phyloP scores from a whole-genome alignment of 2,797 vertebrate genomes.

The Falco cherrug region DNA sequence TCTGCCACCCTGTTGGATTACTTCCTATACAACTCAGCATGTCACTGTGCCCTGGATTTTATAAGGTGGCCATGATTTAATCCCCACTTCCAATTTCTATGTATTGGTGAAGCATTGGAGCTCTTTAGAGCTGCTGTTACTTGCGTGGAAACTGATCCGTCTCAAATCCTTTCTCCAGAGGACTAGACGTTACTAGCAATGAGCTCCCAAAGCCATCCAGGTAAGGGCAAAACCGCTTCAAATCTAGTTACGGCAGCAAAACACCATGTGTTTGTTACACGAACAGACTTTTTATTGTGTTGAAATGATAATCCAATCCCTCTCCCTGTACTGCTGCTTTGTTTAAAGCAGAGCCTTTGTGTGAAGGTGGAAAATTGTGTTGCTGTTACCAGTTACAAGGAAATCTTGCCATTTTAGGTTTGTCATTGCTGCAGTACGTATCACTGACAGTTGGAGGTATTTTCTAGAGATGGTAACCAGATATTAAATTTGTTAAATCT shows the following conservation, averaged over 20 bases:
- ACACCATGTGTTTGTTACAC: fast-evolving
- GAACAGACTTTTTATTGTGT: background rate
- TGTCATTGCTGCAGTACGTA: background rate
- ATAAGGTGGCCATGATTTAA: slow-evolving; percentile 49
- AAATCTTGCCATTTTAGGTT: background rate
- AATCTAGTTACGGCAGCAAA: background rate
- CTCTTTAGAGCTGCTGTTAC: slow-evolving; percentile 44
- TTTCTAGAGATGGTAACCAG: background rate
- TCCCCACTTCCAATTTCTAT: slow-evolving; percentile 31
- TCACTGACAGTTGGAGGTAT: background rate
- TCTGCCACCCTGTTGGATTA: slow-evolving; percentile 62
- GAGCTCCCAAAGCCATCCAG: slow-evolving; percentile 83
- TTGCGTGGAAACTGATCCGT: slow-evolving; percentile 27
- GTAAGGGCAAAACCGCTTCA: slow-evolving; percentile 56
- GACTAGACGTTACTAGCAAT: slow-evolving; percentile 71
- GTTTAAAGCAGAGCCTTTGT: fast-evolving
- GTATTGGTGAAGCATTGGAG: slow-evolving; percentile 57
- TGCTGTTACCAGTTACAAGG: background rate
- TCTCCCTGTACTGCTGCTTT: background rate
- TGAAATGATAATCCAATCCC: background rate
- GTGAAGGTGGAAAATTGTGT: background rate
- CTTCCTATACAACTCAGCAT: slow-evolving; percentile 42
- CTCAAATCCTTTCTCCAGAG: slow-evolving; percentile 29
- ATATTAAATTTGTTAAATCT: background rate
- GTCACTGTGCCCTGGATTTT: slow-evolving; percentile 52